Evolutionary conservation across 2,797 vertebrate species (phyloP).

Genomic region (Columba guinea): DNA sequence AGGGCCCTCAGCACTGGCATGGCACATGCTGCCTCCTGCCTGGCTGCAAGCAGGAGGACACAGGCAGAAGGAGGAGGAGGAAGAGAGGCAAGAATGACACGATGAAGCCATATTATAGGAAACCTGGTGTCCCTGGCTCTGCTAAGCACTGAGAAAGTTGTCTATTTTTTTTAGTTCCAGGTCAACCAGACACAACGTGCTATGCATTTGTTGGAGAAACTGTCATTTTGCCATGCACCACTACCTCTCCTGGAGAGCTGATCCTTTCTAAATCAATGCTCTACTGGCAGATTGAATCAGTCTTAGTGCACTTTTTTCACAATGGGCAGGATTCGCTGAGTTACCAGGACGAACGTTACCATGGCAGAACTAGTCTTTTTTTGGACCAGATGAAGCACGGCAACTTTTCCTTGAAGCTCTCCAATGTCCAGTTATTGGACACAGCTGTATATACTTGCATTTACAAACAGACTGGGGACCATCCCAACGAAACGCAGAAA

Average conservation of each 20-base stretch:
- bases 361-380: slow-evolving; percentile 32
- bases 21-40: background rate
- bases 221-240: slow-evolving; percentile 41
- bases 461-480: background rate
- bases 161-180: background rate
- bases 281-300: slow-evolving; percentile 43
- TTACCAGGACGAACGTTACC: accelerated
- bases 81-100: background rate
- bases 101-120: background rate
- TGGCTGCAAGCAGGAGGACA: background rate
- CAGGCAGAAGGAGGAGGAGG: background rate
- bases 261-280: background rate
- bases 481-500: background rate
- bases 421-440: background rate
- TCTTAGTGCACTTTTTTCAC: slow-evolving; percentile 12
- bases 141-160: background rate
- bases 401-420: slow-evolving; percentile 59
- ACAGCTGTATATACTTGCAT: slow-evolving; percentile 23
- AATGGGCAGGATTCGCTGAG: background rate
- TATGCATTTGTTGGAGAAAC: slow-evolving; percentile 15
- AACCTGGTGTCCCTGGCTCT: background rate
- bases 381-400: slow-evolving; percentile 21
- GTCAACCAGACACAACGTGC: background rate
- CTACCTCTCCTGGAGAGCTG: background rate
- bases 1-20: background rate